A percentile compares a stretch with the other conserved stretches of the same genome.
Evolutionary conservation across 2,113 vertebrate genomes (phyloP).

Genomic region (Sinocyclocheilus anshuiensis): DNA sequence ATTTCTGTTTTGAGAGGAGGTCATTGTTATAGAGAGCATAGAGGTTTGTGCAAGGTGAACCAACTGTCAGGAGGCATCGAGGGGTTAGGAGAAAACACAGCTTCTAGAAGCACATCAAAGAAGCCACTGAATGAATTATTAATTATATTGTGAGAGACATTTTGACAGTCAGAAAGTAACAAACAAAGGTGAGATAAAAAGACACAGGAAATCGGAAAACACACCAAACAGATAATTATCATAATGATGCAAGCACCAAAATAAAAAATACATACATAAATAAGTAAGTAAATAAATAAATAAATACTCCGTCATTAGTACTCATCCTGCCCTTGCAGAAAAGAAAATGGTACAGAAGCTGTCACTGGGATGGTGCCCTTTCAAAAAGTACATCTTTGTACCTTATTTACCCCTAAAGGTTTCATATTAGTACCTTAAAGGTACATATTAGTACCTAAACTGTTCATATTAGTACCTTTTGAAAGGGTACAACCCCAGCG

Average conservation of each 20-base stretch:
- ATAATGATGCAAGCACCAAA: constrained; percentile 2
- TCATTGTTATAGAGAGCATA: constrained; percentile 56
- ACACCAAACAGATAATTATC: background rate
- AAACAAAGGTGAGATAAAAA: constrained; percentile 64
- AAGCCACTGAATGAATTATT: constrained; percentile 69
- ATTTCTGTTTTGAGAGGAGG: constrained; percentile 41
- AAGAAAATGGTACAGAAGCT: too few relatives aligned
- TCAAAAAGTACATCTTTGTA: too few relatives aligned
- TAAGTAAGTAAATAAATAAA: too few relatives aligned
- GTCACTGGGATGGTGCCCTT: too few relatives aligned
- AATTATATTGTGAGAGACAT: constrained; percentile 62
- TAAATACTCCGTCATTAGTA: too few relatives aligned
- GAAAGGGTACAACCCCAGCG: too few relatives aligned
- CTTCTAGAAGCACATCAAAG: constrained; percentile 69
- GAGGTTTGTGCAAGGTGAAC: constrained; percentile 16
- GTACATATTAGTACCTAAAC: too few relatives aligned
- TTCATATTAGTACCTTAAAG: background rate
- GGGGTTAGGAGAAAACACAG: constrained; percentile 56
- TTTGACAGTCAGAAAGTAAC: constrained; percentile 55
- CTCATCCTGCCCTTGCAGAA: too few relatives aligned
- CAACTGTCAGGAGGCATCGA: constrained; percentile 46
- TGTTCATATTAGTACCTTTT: too few relatives aligned
- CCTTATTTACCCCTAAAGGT: too few relatives aligned
- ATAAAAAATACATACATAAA: too few relatives aligned
- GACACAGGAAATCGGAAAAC: background rate